Evolutionary conservation across 1,140 invertebrate species (phyloP).

Genomic region (Aphaenogaster ashmeadi): DNA sequence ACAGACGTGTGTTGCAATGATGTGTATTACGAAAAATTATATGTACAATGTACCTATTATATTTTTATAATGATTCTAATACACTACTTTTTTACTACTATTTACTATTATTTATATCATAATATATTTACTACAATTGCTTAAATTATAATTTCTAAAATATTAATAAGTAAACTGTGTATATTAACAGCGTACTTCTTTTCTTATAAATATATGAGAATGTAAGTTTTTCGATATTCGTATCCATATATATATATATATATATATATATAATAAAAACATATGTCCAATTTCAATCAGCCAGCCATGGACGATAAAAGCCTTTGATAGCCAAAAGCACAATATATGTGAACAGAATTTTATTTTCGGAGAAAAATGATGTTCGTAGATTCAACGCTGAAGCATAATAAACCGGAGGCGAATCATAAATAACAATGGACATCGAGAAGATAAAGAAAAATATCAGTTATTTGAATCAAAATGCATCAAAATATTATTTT

Average conservation of each 20-base stretch:
- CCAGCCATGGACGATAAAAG: constrained; percentile 51
- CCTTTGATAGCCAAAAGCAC: constrained; percentile 50
- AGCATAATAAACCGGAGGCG: constrained; percentile 57
- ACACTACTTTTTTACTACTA: not conserved
- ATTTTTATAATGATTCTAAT: not conserved
- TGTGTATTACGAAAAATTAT: constrained; percentile 5
- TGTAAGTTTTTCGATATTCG: not conserved
- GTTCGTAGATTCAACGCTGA: constrained; percentile 57
- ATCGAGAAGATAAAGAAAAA: constrained; percentile 40
- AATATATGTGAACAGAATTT: constrained; percentile 54
- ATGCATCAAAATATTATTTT: not conserved
- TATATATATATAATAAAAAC: constrained; percentile 39
- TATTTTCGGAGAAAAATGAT: constrained; percentile 52
- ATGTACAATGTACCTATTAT: not conserved
- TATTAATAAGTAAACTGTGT: not conserved
- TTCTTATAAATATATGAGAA: constrained; percentile 1
- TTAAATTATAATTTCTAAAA: not conserved
- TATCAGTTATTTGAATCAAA: not conserved
- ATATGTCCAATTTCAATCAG: constrained; percentile 64
- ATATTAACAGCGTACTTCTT: not conserved
- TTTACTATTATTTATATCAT: not conserved
- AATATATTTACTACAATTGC: not conserved
- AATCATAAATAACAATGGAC: constrained; percentile 61
- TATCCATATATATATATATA: not conserved
- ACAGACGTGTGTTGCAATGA: not conserved